Evolutionary conservation across 2,113 vertebrate genomes (phyloP).

Genomic region (crab-eating macaque (Macaca fascicularis)): DNA sequence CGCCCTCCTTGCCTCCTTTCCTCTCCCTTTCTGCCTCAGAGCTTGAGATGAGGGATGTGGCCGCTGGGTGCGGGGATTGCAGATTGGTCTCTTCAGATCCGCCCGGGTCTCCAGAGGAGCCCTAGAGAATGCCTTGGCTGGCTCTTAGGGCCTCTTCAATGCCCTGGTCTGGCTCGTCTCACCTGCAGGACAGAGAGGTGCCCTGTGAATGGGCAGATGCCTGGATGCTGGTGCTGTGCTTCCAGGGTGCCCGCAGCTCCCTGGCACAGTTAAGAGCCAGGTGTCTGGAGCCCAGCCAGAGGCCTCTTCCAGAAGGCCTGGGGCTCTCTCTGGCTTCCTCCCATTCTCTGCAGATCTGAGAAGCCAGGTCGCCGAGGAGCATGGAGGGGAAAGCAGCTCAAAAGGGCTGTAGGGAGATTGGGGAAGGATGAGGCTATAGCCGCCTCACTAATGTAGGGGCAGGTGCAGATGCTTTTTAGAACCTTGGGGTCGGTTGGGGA

Average conservation of each 20-base stretch:
- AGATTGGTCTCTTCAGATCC: neutral
- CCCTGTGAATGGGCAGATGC: too few species aligned
- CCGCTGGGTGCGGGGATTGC: fast-evolving
- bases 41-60: fast-evolving
- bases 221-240: neutral
- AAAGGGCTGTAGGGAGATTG: neutral
- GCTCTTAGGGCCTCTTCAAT: fast-evolving
- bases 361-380: fast-evolving
- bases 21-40: fast-evolving
- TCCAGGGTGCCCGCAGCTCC: too few species aligned
- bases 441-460: neutral
- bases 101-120: neutral
- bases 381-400: neutral
- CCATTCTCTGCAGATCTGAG: neutral
- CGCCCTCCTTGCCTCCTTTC: too few species aligned
- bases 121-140: neutral
- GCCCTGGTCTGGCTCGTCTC: neutral
- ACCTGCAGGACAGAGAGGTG: too few species aligned
- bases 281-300: fast-evolving
- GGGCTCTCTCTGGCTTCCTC: neutral
- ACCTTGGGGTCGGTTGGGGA: too few species aligned
- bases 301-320: neutral
- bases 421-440: neutral
- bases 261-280: fast-evolving
- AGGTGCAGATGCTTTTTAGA: neutral